These are phyloP conservation scores for Brachyptera putata DNA, from an alignment of 2,888 invertebrate species.

Conservation along the genomic window DNA sequence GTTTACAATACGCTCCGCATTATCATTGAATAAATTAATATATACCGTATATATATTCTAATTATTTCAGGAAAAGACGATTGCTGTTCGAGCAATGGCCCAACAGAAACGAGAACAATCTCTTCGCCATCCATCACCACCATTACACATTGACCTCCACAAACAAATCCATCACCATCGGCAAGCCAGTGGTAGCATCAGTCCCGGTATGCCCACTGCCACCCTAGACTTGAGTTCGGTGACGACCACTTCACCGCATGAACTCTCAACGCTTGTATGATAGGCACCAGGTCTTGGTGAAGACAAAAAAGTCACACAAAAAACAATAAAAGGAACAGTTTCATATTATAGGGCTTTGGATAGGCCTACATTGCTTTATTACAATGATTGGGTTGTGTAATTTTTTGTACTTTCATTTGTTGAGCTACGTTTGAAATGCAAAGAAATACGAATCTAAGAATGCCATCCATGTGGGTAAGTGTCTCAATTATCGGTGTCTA, in stretches of 20 bases:
- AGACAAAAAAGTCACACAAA: background rate
- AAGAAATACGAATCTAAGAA: too few relatives aligned
- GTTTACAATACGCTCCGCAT: too few relatives aligned
- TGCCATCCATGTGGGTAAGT: too few relatives aligned
- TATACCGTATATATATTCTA: constrained; percentile 1
- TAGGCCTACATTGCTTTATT: too few relatives aligned
- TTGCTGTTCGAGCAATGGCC: constrained; percentile 65
- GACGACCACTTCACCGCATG: constrained; percentile 62
- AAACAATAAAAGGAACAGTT: too few relatives aligned
- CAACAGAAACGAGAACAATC: constrained; percentile 40
- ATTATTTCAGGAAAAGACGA: constrained; percentile 65
- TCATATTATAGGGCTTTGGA: too few relatives aligned
- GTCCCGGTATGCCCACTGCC: constrained; percentile 59
- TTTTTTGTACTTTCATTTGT: too few relatives aligned
- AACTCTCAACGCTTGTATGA: constrained; percentile 66
- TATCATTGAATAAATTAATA: too few relatives aligned
- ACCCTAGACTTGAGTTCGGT: constrained; percentile 61
- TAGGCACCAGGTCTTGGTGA: background rate
- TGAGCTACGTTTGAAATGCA: too few relatives aligned
- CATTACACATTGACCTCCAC: constrained; percentile 27
- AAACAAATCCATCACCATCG: constrained; percentile 36
- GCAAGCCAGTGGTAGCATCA: constrained; percentile 58
- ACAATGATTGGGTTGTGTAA: too few relatives aligned
- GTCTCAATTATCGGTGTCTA: too few relatives aligned
- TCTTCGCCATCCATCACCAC: constrained; percentile 31